These are phyloP conservation scores for Listronotus oregonensis DNA, from an alignment of 1,140 invertebrate genomes.

Conservation along the genomic window DNA sequence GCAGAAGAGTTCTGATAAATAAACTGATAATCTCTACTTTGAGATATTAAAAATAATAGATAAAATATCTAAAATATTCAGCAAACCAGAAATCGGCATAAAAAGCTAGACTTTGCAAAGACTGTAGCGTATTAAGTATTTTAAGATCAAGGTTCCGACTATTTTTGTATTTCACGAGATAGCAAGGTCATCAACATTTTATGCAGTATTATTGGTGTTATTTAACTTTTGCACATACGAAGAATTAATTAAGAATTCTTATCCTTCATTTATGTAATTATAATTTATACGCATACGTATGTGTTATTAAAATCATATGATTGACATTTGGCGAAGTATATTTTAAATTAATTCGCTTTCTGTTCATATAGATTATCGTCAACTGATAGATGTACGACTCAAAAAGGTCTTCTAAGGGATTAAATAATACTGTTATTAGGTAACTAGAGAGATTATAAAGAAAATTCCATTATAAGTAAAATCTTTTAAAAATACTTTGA, in stretches of 20 bases:
- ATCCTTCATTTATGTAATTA: conserved; percentile 30
- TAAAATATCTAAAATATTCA: neutral
- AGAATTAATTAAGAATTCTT: conserved; percentile 22
- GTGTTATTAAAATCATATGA: conserved; percentile 20
- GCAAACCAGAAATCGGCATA: conserved; percentile 18
- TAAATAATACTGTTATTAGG: too few relatives aligned
- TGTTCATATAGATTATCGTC: too few relatives aligned
- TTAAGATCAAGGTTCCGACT: conserved; percentile 31
- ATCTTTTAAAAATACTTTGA: too few relatives aligned
- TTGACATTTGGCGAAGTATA: conserved; percentile 22
- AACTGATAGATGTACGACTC: too few relatives aligned
- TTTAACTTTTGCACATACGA: conserved; percentile 30
- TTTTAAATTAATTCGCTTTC: conserved; percentile 2
- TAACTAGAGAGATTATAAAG: too few relatives aligned
- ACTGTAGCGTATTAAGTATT: conserved; percentile 25
- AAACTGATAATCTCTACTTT: too few relatives aligned
- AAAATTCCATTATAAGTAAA: too few relatives aligned
- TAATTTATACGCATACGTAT: conserved; percentile 9
- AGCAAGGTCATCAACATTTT: conserved; percentile 35
- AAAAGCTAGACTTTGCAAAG: conserved; percentile 13
- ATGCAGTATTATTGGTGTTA: conserved; percentile 25
- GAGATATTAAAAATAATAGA: too few relatives aligned
- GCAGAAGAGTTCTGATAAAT: too few relatives aligned
- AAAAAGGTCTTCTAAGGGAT: too few relatives aligned
- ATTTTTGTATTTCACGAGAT: conserved; percentile 30